Evolutionary conservation across 2,797 vertebrate species (phyloP).

Genomic region (Sylvilagus floridanus): DNA sequence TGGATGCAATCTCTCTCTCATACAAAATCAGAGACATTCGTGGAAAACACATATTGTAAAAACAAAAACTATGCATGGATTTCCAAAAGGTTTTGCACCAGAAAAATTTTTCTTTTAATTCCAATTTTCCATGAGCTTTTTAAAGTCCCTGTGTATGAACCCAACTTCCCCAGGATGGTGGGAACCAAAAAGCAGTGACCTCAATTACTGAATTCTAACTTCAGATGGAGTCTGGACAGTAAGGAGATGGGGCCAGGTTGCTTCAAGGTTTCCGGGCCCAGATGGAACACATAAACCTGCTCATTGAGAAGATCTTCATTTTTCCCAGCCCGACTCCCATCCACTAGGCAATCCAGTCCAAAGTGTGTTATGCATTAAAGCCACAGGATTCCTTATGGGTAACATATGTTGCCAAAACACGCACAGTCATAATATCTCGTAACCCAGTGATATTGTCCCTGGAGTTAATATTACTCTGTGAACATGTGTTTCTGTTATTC

Average conservation of each 20-base stretch:
- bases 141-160: neutral
- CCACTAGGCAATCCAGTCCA: conserved; percentile 47
- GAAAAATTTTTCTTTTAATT: too few relatives aligned
- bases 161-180: conserved; percentile 34
- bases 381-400: conserved; percentile 75
- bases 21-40: too few relatives aligned
- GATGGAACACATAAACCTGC: conserved; percentile 2
- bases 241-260: neutral
- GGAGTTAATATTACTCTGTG: conserved; percentile 44
- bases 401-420: conserved; percentile 64
- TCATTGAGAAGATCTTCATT: conserved; percentile 64
- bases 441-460: conserved; percentile 67
- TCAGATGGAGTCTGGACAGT: neutral
- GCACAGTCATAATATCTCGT: conserved; percentile 13
- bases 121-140: too few relatives aligned
- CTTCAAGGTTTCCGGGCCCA: conserved; percentile 6
- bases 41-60: too few relatives aligned
- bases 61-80: too few relatives aligned
- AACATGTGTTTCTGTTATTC: conserved; percentile 80
- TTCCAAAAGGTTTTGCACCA: too few relatives aligned
- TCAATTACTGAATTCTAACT: neutral
- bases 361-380: conserved; percentile 62
- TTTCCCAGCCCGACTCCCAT: conserved; percentile 60
- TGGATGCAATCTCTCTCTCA: too few relatives aligned
- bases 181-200: neutral